phyloP scores from a whole-genome alignment of 2,113 vertebrate species.

The Lepus americanus region DNA sequence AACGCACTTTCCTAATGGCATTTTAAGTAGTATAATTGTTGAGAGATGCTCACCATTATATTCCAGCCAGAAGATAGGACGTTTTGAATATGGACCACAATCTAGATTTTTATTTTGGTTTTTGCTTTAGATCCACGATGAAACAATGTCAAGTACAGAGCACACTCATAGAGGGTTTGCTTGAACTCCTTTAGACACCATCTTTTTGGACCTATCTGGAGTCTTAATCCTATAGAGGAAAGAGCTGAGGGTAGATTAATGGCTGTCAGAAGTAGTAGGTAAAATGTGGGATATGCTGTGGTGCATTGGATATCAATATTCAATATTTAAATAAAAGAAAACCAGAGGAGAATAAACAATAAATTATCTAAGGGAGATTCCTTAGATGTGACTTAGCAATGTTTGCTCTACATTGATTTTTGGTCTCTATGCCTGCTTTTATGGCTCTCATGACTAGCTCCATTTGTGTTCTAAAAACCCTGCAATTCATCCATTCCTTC shows the following conservation, averaged over 20 bases:
- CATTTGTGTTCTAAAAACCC: neutral
- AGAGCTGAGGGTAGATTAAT: too few species aligned
- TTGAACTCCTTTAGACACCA: neutral
- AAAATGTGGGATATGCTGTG: neutral
- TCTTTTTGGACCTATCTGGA: neutral
- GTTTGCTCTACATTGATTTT: constrained; percentile 13
- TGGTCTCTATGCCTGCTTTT: constrained; percentile 45
- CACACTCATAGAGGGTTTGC: neutral
- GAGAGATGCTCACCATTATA: neutral
- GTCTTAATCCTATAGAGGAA: neutral
- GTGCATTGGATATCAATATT: neutral
- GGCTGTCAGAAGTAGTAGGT: neutral
- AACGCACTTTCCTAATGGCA: neutral
- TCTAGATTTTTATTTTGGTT: neutral
- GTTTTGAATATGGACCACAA: neutral
- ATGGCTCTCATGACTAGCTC: neutral
- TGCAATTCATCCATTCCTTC: neutral
- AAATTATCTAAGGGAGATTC: neutral
- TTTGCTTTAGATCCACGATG: neutral
- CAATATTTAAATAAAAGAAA: neutral
- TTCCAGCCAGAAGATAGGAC: neutral
- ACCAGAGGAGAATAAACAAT: neutral
- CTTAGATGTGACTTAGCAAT: neutral
- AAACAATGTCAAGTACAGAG: neutral
- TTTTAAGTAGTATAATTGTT: neutral